phyloP scores from a whole-genome alignment of 2,797 vertebrate genomes.

The Brachyrhaphis roseni region DNA sequence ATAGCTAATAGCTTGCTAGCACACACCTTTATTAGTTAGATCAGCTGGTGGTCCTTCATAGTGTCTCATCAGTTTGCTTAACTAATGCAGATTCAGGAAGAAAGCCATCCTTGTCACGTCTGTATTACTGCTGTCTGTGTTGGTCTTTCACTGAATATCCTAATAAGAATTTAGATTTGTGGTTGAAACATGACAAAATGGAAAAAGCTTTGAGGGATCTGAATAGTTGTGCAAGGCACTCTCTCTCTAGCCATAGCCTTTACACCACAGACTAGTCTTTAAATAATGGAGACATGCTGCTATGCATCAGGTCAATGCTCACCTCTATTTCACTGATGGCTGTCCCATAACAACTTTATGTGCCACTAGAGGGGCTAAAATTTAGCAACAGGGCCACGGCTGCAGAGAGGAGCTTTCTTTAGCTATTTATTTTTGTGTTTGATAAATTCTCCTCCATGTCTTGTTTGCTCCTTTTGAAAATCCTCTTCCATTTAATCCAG shows the following conservation, averaged over 20 bases:
- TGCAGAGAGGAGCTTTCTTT: constrained; percentile 26
- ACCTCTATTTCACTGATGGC: constrained; percentile 27
- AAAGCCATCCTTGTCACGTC: neutral
- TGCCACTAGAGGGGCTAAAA: constrained; percentile 35
- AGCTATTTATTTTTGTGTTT: constrained; percentile 61
- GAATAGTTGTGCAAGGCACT: neutral
- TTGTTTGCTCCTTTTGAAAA: constrained; percentile 49
- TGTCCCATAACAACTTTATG: constrained; percentile 37
- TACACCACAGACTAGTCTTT: neutral
- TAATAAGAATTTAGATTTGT: neutral
- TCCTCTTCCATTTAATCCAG: constrained; percentile 46
- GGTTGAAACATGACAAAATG: neutral
- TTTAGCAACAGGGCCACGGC: constrained; percentile 35
- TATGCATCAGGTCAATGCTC: constrained; percentile 26
- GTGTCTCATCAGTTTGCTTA: neutral
- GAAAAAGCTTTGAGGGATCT: neutral
- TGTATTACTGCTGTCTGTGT: neutral
- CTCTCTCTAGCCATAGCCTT: neutral
- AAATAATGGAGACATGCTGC: constrained; percentile 13
- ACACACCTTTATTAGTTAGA: neutral
- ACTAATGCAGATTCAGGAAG: neutral
- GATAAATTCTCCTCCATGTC: constrained; percentile 49
- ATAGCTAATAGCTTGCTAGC: neutral
- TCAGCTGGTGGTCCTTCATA: neutral
- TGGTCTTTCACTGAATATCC: neutral